Percentiles rank a stretch among this genome's conserved stretches.
Conservation (phyloP, 2,113 vertebrate genomes). For the Ptilorrhoa leucosticta region DNA sequence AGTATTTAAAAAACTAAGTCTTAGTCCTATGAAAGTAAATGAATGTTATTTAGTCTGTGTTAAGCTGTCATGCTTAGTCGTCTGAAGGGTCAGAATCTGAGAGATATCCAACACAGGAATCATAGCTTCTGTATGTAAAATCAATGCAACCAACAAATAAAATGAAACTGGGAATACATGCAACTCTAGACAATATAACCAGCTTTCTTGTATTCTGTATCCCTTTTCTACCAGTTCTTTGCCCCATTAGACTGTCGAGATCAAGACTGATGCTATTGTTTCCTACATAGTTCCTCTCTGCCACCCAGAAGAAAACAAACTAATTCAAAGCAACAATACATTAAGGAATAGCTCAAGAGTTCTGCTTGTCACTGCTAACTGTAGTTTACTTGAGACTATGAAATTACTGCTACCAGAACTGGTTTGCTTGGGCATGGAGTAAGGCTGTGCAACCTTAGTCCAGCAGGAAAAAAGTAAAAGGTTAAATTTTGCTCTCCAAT, state of each 20-base stretch:
- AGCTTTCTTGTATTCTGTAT: neutral
- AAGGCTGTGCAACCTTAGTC: neutral
- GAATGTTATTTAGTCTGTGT: neutral
- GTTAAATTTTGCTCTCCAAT: neutral
- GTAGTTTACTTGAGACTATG: neutral
- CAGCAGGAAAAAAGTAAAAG: neutral
- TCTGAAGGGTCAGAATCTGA: neutral
- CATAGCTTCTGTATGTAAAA: neutral
- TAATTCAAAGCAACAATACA: slow-evolving; percentile 14
- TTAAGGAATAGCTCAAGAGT: neutral
- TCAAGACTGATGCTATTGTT: neutral
- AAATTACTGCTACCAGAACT: neutral
- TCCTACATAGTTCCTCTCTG: neutral
- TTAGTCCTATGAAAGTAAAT: neutral
- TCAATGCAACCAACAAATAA: neutral
- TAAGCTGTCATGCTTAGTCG: neutral
- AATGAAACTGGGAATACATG: neutral
- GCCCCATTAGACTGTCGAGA: neutral
- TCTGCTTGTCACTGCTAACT: neutral
- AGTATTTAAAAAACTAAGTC: neutral
- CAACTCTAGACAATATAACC: neutral
- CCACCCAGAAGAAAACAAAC: slow-evolving; percentile 11
- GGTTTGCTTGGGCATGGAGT: neutral
- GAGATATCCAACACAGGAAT: neutral
- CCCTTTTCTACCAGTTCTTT: neutral